A percentile compares a stretch with the other conserved stretches of the same genome.
Conservation (phyloP, 2,888 invertebrate genomes). For the Brenthis daphne region DNA sequence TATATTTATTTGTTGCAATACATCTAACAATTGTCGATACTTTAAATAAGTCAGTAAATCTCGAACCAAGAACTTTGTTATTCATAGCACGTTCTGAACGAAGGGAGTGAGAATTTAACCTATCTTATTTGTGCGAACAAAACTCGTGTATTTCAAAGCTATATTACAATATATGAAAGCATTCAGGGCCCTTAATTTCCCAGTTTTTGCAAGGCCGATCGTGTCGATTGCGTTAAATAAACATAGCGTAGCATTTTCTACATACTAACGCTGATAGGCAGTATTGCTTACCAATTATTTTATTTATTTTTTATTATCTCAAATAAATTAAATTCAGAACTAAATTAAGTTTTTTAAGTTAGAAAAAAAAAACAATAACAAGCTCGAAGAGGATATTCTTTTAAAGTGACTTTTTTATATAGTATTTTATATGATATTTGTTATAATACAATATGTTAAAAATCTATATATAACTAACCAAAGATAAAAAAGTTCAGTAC, state of each 20-base stretch:
- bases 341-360: not conserved
- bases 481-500: no score
- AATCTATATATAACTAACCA: no score
- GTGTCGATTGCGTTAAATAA: constrained; percentile 17
- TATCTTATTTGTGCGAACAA: constrained; percentile 24
- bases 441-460: no score
- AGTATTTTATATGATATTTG: no score
- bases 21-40: constrained; percentile 1
- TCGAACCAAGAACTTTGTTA: constrained; percentile 7
- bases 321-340: no score
- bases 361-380: not conserved
- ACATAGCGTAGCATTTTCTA: constrained; percentile 4
- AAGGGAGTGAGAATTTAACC: constrained; percentile 20
- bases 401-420: no score
- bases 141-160: constrained; percentile 16
- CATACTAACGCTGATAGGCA: not conserved
- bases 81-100: constrained; percentile 20
- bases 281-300: not conserved
- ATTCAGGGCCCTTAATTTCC: constrained; percentile 6
- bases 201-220: constrained; percentile 11
- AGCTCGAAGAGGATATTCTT: no score
- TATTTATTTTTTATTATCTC: no score
- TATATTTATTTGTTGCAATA: constrained; percentile 5
- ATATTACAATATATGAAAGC: constrained; percentile 13
- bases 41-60: constrained; percentile 18